Conservation (phyloP, 2,888 invertebrate species). For the Orgyia antiqua region DNA sequence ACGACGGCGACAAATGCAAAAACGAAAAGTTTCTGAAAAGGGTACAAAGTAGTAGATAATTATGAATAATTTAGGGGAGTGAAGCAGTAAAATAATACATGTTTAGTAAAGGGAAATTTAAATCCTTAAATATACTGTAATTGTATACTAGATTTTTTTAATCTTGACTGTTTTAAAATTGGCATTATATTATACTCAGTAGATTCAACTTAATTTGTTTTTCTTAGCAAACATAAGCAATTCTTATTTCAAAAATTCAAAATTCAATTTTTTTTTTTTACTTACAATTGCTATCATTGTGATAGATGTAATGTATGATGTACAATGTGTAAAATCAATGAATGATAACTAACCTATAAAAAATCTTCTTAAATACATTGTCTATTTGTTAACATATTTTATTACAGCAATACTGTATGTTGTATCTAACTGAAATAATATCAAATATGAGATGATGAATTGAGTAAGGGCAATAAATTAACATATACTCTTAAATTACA, state of each 20-base stretch:
- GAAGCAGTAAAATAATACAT: too few species aligned
- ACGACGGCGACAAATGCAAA: slow-evolving; percentile 31
- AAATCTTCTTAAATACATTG: slow-evolving; percentile 56
- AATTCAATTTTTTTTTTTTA: too few species aligned
- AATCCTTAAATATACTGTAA: too few species aligned
- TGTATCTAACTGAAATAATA: slow-evolving; percentile 55
- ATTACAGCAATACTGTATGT: slow-evolving; percentile 47
- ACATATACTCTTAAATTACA: slow-evolving; percentile 18
- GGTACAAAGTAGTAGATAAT: too few species aligned
- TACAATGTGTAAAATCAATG: slow-evolving; percentile 17
- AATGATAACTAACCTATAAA: slow-evolving; percentile 34
- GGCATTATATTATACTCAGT: too few species aligned
- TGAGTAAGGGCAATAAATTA: slow-evolving; percentile 26
- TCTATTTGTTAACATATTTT: slow-evolving; percentile 54
- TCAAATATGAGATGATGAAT: slow-evolving; percentile 53
- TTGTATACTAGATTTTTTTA: too few species aligned
- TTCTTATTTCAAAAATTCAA: too few species aligned
- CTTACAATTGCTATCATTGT: slow-evolving; percentile 57
- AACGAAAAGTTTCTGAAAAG: slow-evolving; percentile 47
- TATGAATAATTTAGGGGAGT: too few species aligned
- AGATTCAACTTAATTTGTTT: too few species aligned
- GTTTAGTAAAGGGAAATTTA: too few species aligned
- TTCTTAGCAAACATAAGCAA: too few species aligned
- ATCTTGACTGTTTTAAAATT: too few species aligned
- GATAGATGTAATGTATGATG: slow-evolving; percentile 12